Base-by-base conservation (phyloP, 2,113 vertebrate genomes). In the Sapayoa aenigma region DNA sequence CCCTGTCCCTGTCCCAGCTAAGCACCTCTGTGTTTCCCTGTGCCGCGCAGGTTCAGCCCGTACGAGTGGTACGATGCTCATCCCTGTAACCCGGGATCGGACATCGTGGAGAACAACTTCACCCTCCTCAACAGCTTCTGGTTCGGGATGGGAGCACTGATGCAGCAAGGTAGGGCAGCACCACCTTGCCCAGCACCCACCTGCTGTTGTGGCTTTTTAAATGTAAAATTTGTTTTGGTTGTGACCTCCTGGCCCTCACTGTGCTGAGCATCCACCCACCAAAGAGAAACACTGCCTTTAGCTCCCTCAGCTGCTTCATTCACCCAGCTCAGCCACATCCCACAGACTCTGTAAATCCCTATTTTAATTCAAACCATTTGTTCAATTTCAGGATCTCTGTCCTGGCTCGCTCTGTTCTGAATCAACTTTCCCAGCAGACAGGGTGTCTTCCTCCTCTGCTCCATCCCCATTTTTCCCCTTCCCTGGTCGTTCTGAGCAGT, bases 21-120 rank as follows among this genome's bases (percentile, higher is more conserved):
- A n/a, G n/a, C n/a, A n/a, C n/a, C n/a, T n/a, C n/a, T n/a, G n/a
- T n/a, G n/a, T n/a, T n/a, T n/a, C n/a, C n/a, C n/a, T n/a, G n/a
- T 55, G 59, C 47, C 2, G 37, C 44, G 0, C 93, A 99, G 99
- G 97, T 99, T 99, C 97, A 99, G 99, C 96, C 99, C 99, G 0
- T 99, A 99, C 0, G 99, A 99, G 95, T 99, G 99, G 99, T 99
- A 99, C 2, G 99, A 99, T 0, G 99, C 99, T 24, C 99, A 99
- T 11, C 99, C 99, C 35, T 99, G 99, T 95, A 99, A 99, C 95
- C 99, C 99, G 0, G 99, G 99, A 35, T 99, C 99, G 0, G 99
- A 99, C 55, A 98, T 99, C 16, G 99, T 99, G 89, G 99, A 99
- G 94, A 99, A 99, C 97, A 99, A 99, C 97, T 99, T 99, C 98